Conservation (phyloP, 2,113 vertebrate genomes). For the Herpailurus yagouaroundi region DNA sequence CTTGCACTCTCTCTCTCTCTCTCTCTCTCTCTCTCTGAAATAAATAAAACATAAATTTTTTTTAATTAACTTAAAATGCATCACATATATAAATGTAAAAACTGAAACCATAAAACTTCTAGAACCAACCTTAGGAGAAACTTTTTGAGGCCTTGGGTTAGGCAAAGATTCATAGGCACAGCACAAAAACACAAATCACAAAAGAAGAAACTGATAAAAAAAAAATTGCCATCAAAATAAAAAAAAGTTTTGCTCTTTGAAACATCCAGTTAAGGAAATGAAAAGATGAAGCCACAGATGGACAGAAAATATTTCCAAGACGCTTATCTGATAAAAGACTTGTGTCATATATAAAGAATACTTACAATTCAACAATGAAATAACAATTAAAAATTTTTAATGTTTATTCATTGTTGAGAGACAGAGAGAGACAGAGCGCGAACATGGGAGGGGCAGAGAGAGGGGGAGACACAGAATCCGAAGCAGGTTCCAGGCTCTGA, state of each 20-base stretch:
- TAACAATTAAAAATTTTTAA: not conserved
- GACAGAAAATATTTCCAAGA: conserved; percentile 10
- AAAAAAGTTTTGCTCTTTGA: not conserved
- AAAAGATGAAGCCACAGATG: not conserved
- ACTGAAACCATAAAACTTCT: conserved; percentile 1
- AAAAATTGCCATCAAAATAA: not conserved
- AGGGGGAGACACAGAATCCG: too few relatives aligned
- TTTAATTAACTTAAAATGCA: not conserved
- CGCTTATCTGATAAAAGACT: not conserved
- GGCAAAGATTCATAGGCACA: not conserved
- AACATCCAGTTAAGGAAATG: conserved; percentile 1
- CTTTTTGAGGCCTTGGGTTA: not conserved
- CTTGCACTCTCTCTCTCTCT: too few relatives aligned
- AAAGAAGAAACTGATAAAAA: not conserved
- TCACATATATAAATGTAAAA: not conserved
- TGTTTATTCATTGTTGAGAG: too few relatives aligned
- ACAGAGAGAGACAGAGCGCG: too few relatives aligned
- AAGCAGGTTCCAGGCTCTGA: too few relatives aligned
- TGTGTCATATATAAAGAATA: conserved; percentile 32
- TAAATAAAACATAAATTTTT: not conserved
- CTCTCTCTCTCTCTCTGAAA: too few relatives aligned
- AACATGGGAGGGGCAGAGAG: too few relatives aligned
- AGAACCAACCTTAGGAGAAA: not conserved
- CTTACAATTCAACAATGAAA: not conserved
- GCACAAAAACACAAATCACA: not conserved